These are phyloP conservation scores for Tenebrosternarchus preto DNA, from an alignment of 2,113 vertebrate genomes.

Conservation along the genomic window DNA sequence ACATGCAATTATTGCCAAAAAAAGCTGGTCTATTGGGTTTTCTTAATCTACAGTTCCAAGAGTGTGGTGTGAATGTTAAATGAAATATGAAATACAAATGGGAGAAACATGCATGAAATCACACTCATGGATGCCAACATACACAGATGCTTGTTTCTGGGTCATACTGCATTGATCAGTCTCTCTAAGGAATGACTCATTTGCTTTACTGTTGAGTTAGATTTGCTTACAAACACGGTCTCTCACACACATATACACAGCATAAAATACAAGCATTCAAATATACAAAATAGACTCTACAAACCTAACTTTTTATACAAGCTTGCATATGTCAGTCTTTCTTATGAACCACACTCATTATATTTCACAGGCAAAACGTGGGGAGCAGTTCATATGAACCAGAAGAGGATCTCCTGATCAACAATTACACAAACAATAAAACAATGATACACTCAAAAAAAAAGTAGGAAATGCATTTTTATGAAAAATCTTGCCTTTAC, in stretches of 20 bases:
- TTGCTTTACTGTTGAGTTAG: no score
- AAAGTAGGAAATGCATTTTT: no score
- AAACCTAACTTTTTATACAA: no score
- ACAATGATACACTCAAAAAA: no score
- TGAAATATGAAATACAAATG: neutral
- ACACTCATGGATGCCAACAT: neutral
- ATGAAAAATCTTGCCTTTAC: no score
- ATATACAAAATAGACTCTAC: neutral
- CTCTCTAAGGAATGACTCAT: no score
- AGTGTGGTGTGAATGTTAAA: neutral
- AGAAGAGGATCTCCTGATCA: no score
- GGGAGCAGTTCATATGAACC: no score
- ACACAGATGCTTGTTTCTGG: neutral
- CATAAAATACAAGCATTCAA: neutral
- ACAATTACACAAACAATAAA: no score
- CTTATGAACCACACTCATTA: no score
- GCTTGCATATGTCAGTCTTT: no score
- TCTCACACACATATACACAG: neutral
- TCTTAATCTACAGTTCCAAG: neutral
- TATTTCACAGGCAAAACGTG: no score
- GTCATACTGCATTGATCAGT: neutral
- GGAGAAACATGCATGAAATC: neutral
- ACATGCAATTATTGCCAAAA: constrained; percentile 29
- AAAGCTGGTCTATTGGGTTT: neutral
- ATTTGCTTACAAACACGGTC: neutral